Conservation (phyloP, 2,113 vertebrate species). For the Lophochroa leadbeateri region DNA sequence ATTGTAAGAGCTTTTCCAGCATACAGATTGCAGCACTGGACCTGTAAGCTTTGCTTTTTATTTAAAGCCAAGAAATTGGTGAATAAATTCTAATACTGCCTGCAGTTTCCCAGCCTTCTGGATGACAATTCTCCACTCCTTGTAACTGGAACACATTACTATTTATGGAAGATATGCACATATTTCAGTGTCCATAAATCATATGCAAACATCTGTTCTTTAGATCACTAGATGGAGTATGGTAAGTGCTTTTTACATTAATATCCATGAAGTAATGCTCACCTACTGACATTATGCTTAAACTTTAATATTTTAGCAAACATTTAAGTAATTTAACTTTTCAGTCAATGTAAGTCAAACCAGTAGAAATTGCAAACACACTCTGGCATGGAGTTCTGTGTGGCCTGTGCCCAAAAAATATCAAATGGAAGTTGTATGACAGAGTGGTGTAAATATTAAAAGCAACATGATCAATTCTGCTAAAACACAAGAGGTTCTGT, state of each 20-base stretch:
- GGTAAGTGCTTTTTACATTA: conserved; percentile 65
- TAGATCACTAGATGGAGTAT: conserved; percentile 57
- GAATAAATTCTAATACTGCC: background rate
- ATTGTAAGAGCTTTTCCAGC: background rate
- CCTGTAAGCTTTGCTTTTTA: background rate
- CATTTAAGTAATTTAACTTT: conserved; percentile 12
- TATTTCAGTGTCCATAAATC: conserved; percentile 64
- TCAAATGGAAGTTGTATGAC: background rate
- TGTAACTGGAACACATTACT: conserved; percentile 53
- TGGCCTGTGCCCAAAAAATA: background rate
- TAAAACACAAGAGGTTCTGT: background rate
- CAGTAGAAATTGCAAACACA: background rate
- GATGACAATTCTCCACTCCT: background rate
- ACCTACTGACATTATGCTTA: background rate
- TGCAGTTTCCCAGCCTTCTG: background rate
- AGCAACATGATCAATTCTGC: background rate
- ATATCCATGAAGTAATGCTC: conserved; percentile 47
- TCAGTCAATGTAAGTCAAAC: background rate
- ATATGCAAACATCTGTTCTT: conserved; percentile 67
- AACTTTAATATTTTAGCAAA: background rate
- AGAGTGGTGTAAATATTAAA: background rate
- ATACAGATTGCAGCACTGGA: background rate
- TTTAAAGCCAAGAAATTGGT: background rate
- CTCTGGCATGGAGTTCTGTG: background rate
- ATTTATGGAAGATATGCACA: conserved; percentile 62